phyloP scores from a whole-genome alignment of 2,113 vertebrate species.

The Trinectes maculatus region DNA sequence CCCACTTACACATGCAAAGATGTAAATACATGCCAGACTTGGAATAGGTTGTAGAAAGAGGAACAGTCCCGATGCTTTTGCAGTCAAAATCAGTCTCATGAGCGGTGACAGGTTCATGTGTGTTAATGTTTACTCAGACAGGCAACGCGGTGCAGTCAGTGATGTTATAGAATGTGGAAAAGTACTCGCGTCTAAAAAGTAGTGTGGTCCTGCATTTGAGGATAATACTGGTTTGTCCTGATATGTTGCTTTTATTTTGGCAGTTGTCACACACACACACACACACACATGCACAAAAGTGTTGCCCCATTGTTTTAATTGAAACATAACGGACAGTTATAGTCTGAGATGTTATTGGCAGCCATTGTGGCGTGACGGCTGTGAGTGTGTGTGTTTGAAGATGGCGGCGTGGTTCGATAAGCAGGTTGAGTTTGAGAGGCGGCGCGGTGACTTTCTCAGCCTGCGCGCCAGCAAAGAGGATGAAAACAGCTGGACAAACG shows the following conservation, averaged over 20 bases:
- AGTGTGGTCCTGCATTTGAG: neutral
- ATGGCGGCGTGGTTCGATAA: constrained; percentile 19
- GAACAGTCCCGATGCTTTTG: neutral
- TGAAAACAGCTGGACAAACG: neutral
- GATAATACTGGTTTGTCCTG: no score
- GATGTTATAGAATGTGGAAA: neutral
- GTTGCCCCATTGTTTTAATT: no score
- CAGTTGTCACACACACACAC: no score
- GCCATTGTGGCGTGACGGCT: neutral
- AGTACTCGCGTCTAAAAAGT: neutral
- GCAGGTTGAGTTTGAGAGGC: neutral
- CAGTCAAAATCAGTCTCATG: neutral
- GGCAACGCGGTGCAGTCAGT: neutral
- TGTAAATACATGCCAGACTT: constrained; percentile 10
- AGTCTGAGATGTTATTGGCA: neutral
- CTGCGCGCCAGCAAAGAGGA: neutral
- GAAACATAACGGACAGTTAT: neutral
- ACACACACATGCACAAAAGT: no score
- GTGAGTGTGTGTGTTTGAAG: neutral
- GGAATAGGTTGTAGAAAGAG: neutral
- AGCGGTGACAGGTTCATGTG: neutral
- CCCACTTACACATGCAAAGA: neutral
- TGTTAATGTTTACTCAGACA: neutral
- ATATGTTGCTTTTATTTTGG: no score
- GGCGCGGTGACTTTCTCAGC: neutral